These are phyloP conservation scores for Hirundo rustica DNA, from an alignment of 2,797 vertebrate genomes.

Conservation along the genomic window DNA sequence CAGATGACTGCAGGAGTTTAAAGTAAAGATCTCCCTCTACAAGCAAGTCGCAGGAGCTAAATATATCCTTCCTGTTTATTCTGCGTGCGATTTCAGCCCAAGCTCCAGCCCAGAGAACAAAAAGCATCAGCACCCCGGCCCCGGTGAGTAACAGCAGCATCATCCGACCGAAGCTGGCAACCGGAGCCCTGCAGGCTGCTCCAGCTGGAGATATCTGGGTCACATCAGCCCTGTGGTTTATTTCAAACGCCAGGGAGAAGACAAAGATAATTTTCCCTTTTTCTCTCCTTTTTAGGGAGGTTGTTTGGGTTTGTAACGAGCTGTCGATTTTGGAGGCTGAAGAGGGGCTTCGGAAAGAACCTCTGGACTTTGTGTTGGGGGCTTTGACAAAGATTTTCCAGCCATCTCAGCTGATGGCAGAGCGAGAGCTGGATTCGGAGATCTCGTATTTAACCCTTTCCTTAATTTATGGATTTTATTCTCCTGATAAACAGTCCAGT, in stretches of 20 bases:
- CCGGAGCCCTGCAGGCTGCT: background rate
- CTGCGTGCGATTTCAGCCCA: conserved; percentile 40
- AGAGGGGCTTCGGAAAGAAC: background rate
- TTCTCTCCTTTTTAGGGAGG: conserved; percentile 20
- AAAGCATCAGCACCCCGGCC: background rate
- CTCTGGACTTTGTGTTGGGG: background rate
- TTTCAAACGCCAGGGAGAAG: background rate
- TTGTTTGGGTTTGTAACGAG: background rate
- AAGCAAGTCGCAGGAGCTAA: conserved; percentile 33
- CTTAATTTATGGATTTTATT: background rate
- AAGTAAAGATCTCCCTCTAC: conserved; percentile 17
- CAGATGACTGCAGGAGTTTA: background rate
- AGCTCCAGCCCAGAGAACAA: conserved; percentile 6
- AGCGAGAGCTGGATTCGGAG: background rate
- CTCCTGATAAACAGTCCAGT: background rate
- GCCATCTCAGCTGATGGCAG: background rate
- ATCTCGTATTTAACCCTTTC: background rate
- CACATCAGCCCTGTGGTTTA: conserved; percentile 6
- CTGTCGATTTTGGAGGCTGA: background rate
- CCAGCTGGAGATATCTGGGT: conserved; percentile 17
- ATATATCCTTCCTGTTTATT: conserved; percentile 67
- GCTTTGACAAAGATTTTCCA: background rate
- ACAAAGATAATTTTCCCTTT: background rate
- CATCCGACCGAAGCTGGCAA: background rate
- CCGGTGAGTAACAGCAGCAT: background rate